Evolutionary conservation across 2,888 invertebrate species (phyloP).

Genomic region (Lochmaea capreae): DNA sequence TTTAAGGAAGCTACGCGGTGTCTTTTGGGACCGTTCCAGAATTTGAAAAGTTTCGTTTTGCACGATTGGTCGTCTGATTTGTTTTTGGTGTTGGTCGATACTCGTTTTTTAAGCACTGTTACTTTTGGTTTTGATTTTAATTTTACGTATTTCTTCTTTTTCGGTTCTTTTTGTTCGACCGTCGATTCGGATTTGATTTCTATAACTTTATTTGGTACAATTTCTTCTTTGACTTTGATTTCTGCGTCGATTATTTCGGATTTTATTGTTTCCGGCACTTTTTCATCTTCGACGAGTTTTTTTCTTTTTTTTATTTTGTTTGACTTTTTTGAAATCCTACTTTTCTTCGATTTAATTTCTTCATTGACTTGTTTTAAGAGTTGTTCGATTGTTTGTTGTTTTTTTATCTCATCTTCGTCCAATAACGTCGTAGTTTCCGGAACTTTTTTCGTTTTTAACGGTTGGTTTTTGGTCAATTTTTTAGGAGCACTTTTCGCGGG

Average conservation of each 20-base stretch:
- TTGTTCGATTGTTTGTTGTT: slow-evolving; percentile 40
- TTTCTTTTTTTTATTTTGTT: slow-evolving; percentile 33
- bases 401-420: slow-evolving; percentile 49
- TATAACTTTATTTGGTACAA: slow-evolving; percentile 23
- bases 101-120: slow-evolving; percentile 49
- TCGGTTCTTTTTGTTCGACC: slow-evolving; percentile 35
- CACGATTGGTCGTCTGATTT: slow-evolving; percentile 43
- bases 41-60: slow-evolving; percentile 66
- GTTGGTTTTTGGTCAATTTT: slow-evolving; percentile 37
- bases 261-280: slow-evolving; percentile 8
- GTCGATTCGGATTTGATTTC: slow-evolving; percentile 50
- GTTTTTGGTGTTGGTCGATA: slow-evolving; percentile 36
- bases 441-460: slow-evolving; percentile 47
- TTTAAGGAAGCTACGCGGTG: slow-evolving; percentile 90
- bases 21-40: slow-evolving; percentile 83
- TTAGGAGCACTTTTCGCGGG: slow-evolving; percentile 53
- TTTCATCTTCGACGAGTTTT: slow-evolving; percentile 1
- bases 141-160: slow-evolving; percentile 39
- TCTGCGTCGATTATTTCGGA: slow-evolving; percentile 12
- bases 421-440: slow-evolving; percentile 50
- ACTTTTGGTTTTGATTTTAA: slow-evolving; percentile 48
- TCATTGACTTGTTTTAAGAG: slow-evolving; percentile 41
- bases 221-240: slow-evolving; percentile 29
- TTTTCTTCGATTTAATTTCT: slow-evolving; percentile 35
- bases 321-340: slow-evolving; percentile 13